These are phyloP conservation scores for Atta colombica DNA, from an alignment of 1,140 invertebrate species.

Conservation along the genomic window DNA sequence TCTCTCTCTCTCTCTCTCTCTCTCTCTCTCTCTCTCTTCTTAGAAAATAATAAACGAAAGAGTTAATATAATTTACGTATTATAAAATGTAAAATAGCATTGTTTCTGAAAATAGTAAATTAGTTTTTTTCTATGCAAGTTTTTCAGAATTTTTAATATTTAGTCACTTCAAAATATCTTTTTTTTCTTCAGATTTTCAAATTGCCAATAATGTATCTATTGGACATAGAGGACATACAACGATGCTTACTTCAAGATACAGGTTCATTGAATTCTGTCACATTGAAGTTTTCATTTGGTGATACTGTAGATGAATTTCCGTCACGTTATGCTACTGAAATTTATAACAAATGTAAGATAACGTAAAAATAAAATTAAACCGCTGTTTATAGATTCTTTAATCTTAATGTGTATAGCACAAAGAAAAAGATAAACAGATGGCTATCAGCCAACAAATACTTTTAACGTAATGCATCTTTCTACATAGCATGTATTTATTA, in stretches of 20 bases:
- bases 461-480: too few relatives aligned
- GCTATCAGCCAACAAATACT: too few relatives aligned
- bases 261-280: constrained; percentile 92
- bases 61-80: too few relatives aligned
- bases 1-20: too few relatives aligned
- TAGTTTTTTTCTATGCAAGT: neutral
- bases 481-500: too few relatives aligned
- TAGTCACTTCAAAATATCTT: neutral
- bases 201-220: neutral
- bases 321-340: constrained; percentile 87
- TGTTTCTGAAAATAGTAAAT: too few relatives aligned
- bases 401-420: too few relatives aligned
- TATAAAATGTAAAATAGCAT: too few relatives aligned
- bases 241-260: constrained; percentile 89
- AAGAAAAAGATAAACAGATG: neutral
- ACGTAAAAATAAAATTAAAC: neutral
- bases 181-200: neutral
- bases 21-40: too few relatives aligned
- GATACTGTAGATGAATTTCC: too few relatives aligned
- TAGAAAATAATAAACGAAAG: too few relatives aligned
- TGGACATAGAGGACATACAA: constrained; percentile 88
- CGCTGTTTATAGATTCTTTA: too few relatives aligned
- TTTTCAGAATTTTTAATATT: neutral
- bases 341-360: constrained; percentile 90
- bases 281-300: constrained; percentile 82